phyloP scores from a whole-genome alignment of 2,797 vertebrate species.

The Eleutherodactylus coqui region DNA sequence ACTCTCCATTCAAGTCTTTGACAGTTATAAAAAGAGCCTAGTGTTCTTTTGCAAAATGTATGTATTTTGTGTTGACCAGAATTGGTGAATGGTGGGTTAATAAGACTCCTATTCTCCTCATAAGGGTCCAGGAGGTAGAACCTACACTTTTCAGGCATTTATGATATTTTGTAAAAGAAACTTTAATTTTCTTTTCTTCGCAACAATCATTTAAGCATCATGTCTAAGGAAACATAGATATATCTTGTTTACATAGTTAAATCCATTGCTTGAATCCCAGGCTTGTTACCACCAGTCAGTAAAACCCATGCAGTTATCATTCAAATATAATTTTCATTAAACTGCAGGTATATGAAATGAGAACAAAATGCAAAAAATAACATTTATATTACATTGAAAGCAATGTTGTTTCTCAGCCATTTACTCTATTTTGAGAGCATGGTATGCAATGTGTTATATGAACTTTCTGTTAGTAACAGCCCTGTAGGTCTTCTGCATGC shows the following conservation, averaged over 20 bases:
- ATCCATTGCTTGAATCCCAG: neutral
- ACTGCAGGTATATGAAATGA: neutral
- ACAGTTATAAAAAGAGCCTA: too few species aligned
- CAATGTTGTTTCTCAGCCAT: neutral
- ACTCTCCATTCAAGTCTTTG: too few species aligned
- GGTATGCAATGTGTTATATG: conserved; percentile 13
- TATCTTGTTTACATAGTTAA: conserved; percentile 4
- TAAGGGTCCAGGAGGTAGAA: too few species aligned
- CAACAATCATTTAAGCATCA: neutral
- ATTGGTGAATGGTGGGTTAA: too few species aligned
- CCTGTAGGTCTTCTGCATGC: conserved; percentile 49
- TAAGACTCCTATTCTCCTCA: too few species aligned
- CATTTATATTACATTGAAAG: conserved; percentile 24
- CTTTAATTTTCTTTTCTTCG: neutral
- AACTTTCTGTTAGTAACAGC: conserved; percentile 46
- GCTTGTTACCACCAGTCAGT: neutral
- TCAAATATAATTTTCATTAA: neutral
- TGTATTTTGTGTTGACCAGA: too few species aligned
- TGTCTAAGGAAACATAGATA: too few species aligned
- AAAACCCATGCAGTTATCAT: conserved; percentile 2
- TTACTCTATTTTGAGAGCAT: conserved; percentile 35
- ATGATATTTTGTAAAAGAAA: neutral
- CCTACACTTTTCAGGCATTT: too few species aligned
- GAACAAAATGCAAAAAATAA: neutral
- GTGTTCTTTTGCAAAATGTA: too few species aligned